These are phyloP conservation scores for Strongylocentrotus purpuratus DNA, from an alignment of 35 echinoderm and acorn worm species.

Conservation along the genomic window DNA sequence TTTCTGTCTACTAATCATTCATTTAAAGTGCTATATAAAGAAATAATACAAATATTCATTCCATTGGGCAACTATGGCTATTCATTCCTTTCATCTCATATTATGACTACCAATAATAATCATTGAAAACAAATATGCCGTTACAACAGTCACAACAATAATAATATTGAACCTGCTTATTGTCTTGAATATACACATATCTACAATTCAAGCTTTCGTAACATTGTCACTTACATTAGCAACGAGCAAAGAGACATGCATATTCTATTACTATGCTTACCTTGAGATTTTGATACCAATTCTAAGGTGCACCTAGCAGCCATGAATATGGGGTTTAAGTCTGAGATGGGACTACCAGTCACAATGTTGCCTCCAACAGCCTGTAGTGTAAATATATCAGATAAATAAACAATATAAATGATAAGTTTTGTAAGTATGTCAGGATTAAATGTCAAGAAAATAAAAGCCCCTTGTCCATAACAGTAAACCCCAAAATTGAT, in stretches of 20 bases:
- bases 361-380: conserved; percentile 86
- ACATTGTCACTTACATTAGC: no score
- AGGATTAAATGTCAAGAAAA: neutral
- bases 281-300: conserved; percentile 59
- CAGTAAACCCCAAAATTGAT: no score
- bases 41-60: no score
- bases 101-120: neutral
- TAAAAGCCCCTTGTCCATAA: neutral
- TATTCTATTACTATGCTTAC: neutral
- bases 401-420: neutral
- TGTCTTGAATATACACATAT: no score
- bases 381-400: neutral
- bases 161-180: neutral
- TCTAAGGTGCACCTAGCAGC: conserved; percentile 74
- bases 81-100: no score
- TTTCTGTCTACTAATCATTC: no score
- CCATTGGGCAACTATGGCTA: no score
- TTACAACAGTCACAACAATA: neutral
- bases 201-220: no score
- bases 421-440: neutral
- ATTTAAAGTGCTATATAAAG: no score
- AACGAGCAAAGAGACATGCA: neutral
- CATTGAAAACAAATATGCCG: neutral
- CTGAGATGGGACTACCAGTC: conserved; percentile 94
- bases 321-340: conserved; percentile 95